These are phyloP conservation scores for Kryptolebias marmoratus DNA, from an alignment of 2,113 vertebrate genomes.

Conservation along the genomic window DNA sequence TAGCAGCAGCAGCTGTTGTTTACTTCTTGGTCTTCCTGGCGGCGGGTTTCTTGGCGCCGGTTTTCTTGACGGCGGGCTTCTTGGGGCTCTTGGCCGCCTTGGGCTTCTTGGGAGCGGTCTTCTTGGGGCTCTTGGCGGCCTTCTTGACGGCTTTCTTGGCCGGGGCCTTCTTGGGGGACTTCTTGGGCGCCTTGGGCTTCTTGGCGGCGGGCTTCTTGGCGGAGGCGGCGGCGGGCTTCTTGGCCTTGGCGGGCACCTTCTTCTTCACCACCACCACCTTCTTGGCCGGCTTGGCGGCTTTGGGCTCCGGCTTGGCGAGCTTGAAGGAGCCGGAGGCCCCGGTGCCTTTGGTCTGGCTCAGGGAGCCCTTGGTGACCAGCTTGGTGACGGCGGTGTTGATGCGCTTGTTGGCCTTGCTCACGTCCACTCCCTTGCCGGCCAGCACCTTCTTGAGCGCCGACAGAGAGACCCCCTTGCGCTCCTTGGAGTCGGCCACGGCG, in stretches of 20 bases:
- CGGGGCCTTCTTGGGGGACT: neutral
- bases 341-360: constrained; percentile 37
- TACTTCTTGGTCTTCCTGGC: constrained; percentile 19
- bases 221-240: neutral
- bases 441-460: constrained; percentile 34
- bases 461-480: constrained; percentile 21
- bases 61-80: constrained; percentile 11
- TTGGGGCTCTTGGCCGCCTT: constrained; percentile 7
- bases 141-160: constrained; percentile 4
- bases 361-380: neutral
- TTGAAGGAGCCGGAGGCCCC: constrained; percentile 52
- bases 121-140: constrained; percentile 32
- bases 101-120: neutral
- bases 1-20: neutral
- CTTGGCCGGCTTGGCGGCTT: constrained; percentile 1
- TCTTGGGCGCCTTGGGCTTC: constrained; percentile 15
- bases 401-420: constrained; percentile 28
- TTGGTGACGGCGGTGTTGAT: constrained; percentile 25
- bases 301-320: constrained; percentile 24
- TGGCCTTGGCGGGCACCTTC: neutral
- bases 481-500: constrained; percentile 18
- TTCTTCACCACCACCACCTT: constrained; percentile 13
- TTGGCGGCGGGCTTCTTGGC: constrained; percentile 30
- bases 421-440: constrained; percentile 9
- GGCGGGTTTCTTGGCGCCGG: too few species aligned